These are phyloP conservation scores for Copsychus sechellarum DNA, from an alignment of 2,113 vertebrate genomes.

Conservation along the genomic window DNA sequence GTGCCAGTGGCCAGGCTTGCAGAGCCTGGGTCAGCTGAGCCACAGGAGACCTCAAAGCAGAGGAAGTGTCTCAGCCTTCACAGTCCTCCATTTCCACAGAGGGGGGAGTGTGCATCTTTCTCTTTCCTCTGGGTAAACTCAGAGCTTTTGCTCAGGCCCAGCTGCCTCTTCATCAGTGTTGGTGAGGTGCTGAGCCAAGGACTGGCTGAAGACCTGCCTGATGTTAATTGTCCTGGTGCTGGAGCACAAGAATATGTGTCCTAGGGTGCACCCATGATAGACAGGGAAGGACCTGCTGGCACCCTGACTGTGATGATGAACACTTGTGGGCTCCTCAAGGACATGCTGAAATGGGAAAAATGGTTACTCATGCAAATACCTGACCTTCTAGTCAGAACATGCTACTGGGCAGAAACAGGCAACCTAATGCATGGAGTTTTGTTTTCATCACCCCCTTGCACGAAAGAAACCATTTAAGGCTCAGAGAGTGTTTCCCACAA, in stretches of 20 bases:
- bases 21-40: neutral
- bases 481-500: neutral
- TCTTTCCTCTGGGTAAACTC: neutral
- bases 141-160: neutral
- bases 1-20: neutral
- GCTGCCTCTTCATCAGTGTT: neutral
- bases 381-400: neutral
- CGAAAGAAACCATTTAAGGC: neutral
- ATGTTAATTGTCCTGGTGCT: neutral
- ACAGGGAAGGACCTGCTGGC: neutral
- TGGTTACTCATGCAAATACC: neutral
- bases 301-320: neutral
- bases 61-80: neutral
- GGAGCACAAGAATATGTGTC: rapidly evolving
- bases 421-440: neutral
- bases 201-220: rapidly evolving
- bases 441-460: neutral
- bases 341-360: neutral
- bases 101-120: neutral
- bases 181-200: rapidly evolving
- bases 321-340: neutral
- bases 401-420: neutral
- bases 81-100: neutral
- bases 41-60: neutral
- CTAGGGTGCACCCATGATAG: rapidly evolving